Evolutionary conservation across 37 sponge, comb jelly and placozoan genomes (phyloP).

Genomic region (Tethya wilhelma): DNA sequence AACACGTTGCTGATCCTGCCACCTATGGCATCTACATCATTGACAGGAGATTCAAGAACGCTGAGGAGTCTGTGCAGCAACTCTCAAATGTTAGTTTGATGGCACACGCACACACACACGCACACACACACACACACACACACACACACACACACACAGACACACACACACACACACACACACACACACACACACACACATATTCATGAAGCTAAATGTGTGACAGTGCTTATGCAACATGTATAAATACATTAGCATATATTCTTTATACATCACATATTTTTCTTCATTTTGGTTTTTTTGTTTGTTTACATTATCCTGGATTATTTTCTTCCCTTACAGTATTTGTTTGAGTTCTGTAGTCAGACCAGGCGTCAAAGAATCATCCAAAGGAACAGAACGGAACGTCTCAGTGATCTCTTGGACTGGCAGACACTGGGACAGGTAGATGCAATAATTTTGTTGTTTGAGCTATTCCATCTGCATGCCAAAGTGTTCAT

Average conservation of each 20-base stretch:
- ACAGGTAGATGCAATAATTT: too few species aligned
- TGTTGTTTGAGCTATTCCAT: too few species aligned
- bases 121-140: conserved; percentile 1
- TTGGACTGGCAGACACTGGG: conserved; percentile 94
- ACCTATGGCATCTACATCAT: conserved; percentile 98
- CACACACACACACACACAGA: conserved; percentile 18
- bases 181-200: too few species aligned
- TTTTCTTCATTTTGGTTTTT: too few species aligned
- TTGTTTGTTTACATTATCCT: background rate
- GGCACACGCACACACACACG: too few species aligned
- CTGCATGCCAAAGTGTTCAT: too few species aligned
- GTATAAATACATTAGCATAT: too few species aligned
- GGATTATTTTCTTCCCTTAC: background rate
- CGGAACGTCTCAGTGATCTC: conserved; percentile 95
- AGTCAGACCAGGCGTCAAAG: conserved; percentile 86
- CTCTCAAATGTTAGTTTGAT: conserved; percentile 75
- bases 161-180: conserved; percentile 30
- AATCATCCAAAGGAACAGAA: conserved; percentile 96
- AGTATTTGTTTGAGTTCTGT: conserved; percentile 91
- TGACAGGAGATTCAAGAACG: conserved; percentile 82
- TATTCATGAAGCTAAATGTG: too few species aligned
- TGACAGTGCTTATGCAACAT: background rate
- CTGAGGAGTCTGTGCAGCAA: conserved; percentile 90
- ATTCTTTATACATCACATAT: too few species aligned
- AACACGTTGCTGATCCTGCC: conserved; percentile 91